These are phyloP conservation scores for Heliconius ethilla DNA, from an alignment of 2,888 invertebrate genomes.

Conservation along the genomic window DNA sequence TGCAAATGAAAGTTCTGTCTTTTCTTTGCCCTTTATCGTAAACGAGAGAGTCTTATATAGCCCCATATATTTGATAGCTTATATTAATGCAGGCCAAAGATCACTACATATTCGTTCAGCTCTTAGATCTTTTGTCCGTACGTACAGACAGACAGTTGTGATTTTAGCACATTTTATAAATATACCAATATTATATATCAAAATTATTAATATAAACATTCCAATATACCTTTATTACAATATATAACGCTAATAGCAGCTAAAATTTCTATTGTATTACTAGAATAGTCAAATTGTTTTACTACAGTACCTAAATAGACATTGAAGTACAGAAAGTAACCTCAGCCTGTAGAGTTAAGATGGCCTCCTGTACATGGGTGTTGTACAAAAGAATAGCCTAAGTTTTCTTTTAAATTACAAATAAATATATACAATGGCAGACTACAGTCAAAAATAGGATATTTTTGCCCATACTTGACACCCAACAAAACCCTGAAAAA, in stretches of 20 bases:
- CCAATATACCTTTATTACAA: neutral
- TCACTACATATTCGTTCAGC: slow-evolving; percentile 35
- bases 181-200: neutral
- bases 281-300: slow-evolving; percentile 32
- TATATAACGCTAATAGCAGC: neutral
- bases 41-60: slow-evolving; percentile 22
- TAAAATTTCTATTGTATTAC: neutral
- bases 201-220: neutral
- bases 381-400: slow-evolving; percentile 46
- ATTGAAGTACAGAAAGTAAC: slow-evolving; percentile 48
- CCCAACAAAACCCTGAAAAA: too few species aligned
- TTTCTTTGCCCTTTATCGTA: too few species aligned
- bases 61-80: slow-evolving; percentile 37
- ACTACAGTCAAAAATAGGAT: neutral
- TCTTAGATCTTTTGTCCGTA: too few species aligned
- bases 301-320: slow-evolving; percentile 40
- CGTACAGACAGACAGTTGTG: too few species aligned
- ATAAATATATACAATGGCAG: slow-evolving; percentile 8
- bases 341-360: slow-evolving; percentile 45
- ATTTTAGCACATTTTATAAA: neutral
- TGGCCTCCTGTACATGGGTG: slow-evolving; percentile 45
- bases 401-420: slow-evolving; percentile 30
- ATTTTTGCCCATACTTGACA: too few species aligned
- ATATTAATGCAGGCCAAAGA: slow-evolving; percentile 43
- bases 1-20: neutral